Base-by-base conservation (phyloP, 2,888 invertebrate genomes). In the Lamellibrachia satsuma region DNA sequence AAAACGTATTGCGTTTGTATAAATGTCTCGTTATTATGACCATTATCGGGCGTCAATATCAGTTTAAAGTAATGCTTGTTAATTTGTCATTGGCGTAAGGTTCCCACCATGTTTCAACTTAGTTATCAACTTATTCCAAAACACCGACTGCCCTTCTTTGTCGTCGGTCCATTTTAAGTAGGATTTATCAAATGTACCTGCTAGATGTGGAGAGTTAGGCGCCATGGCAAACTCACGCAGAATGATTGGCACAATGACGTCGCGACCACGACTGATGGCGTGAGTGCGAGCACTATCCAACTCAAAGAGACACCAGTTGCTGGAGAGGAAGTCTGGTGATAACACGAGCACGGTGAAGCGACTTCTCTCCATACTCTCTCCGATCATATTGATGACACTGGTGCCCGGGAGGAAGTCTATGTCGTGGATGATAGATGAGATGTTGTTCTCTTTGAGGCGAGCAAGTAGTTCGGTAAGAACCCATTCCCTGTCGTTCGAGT, bases 281-380 rank as follows among this genome's bases (percentile, higher is more conserved):
- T 6, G 75, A 22, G 22, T 3, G 22, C 75, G 75, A 11, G 75
- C 75, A 11, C 15, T 3, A 75, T 75, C 22, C 75, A 52, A 75
- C 90, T 92, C 92, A 22, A 75, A 52, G 27, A 7, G 15, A n/a
- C 92, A 92, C 92, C 92, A 92, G 27, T 75, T 39, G 52, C 92
- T 92, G 11, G 27, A 27, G 3, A 75, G 39, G 15, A 92, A 92
- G 51, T 39, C 90, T 11, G 52, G 57, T 9, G 39, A 39, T 1
- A 92, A 15, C 6, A 39, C 39, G 39, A 39, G 39, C 39, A 39
- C 39, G 39, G 0, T 39, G 39, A 39, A 39, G 0, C 39, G 39
- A 39, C 39, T 39, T 0, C 39, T 39, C 39, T 39, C 39, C 39
- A 39, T 39, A 92, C 27, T 52, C 39, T 39, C 51, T 4, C 55